Conservation (phyloP, 1,140 invertebrate genomes). For the Euura saliciscinereae region DNA sequence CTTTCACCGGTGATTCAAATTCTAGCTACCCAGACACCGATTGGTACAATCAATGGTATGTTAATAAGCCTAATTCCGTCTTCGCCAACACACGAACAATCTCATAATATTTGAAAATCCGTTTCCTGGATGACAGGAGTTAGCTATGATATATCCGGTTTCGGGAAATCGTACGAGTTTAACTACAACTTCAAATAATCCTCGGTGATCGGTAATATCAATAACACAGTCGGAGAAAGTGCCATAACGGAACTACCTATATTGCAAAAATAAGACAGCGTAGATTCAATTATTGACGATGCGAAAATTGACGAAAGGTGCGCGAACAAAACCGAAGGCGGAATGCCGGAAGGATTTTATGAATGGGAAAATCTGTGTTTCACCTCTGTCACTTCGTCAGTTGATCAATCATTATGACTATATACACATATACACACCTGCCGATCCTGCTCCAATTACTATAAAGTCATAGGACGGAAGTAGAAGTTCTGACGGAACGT, state of each 20-base stretch:
- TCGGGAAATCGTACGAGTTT: no score
- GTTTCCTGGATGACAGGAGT: background rate
- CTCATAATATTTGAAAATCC: background rate
- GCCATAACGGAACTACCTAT: no score
- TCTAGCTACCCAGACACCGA: background rate
- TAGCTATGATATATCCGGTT: background rate
- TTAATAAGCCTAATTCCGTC: background rate
- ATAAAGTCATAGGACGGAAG: conserved; percentile 84
- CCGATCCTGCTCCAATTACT: conserved; percentile 91
- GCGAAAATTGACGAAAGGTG: no score
- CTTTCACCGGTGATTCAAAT: conserved; percentile 3
- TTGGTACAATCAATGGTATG: background rate
- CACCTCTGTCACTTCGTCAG: background rate
- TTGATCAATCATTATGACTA: conserved; percentile 22
- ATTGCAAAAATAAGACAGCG: no score
- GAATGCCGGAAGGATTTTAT: background rate
- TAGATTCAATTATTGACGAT: no score
- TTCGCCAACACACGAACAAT: background rate
- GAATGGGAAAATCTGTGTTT: background rate
- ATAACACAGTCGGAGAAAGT: background rate
- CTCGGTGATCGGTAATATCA: no score
- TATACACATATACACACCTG: conserved; percentile 69
- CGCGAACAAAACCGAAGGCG: background rate
- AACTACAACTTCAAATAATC: no score
- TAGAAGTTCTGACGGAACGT: conserved; percentile 68